Percentiles rank a stretch among this genome's conserved stretches.
Evolutionary conservation across 2,797 vertebrate species (phyloP).

Genomic region (Sebastiscus tertius): DNA sequence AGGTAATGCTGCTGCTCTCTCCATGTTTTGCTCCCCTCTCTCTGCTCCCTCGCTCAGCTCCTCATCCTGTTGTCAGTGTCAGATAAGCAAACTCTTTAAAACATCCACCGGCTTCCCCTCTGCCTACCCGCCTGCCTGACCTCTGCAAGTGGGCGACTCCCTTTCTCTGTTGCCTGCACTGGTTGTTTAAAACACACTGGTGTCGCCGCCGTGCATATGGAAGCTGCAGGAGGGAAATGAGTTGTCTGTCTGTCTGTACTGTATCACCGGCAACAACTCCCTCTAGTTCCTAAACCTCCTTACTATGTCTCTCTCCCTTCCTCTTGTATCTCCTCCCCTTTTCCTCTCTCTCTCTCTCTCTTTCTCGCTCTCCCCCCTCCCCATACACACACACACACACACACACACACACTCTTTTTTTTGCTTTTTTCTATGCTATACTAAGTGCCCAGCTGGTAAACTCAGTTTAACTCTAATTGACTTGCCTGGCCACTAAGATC

Average conservation of each 20-base stretch:
- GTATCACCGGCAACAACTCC: slow-evolving; percentile 66
- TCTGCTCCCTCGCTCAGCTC: slow-evolving; percentile 65
- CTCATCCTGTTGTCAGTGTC: slow-evolving; percentile 83
- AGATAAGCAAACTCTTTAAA: slow-evolving; percentile 78
- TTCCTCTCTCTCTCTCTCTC: slow-evolving; percentile 68
- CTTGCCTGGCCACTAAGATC: slow-evolving; percentile 82
- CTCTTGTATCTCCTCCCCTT: slow-evolving; percentile 79
- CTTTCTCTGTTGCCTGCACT: slow-evolving; percentile 61
- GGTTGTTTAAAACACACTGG: slow-evolving; percentile 49
- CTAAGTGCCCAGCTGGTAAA: slow-evolving; percentile 80
- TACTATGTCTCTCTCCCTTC: slow-evolving; percentile 73
- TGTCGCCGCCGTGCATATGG: slow-evolving; percentile 25
- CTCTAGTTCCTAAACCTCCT: slow-evolving; percentile 74
- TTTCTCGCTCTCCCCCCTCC: slow-evolving; percentile 47
- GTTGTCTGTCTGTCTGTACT: slow-evolving; percentile 47
- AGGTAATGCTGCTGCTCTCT: slow-evolving; percentile 43
- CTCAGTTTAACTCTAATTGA: slow-evolving; percentile 83
- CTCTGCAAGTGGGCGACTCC: slow-evolving; percentile 66
- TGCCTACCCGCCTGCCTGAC: slow-evolving; percentile 64
- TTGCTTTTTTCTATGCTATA: slow-evolving; percentile 5
- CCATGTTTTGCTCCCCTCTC: slow-evolving; percentile 66
- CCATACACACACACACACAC: slow-evolving; percentile 47
- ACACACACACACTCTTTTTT: slow-evolving; percentile 48
- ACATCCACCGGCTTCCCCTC: slow-evolving; percentile 71
- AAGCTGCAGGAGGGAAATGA: slow-evolving; percentile 52